Evolutionary conservation across 2,113 vertebrate genomes (phyloP).

Genomic region (Emydocephalus ijimae): DNA sequence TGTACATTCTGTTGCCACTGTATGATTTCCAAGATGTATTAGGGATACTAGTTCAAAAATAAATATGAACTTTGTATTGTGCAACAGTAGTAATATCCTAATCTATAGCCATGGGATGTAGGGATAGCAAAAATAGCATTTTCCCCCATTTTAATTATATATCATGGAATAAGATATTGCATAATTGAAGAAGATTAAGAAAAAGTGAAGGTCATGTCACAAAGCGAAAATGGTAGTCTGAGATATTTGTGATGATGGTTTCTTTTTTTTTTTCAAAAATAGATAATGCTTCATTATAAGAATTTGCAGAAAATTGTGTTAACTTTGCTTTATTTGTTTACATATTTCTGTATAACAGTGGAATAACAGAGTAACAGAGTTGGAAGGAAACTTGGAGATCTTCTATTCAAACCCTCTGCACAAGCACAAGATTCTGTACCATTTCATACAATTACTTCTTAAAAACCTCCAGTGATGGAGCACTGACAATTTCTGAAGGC

Average conservation of each 20-base stretch:
- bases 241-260: neutral
- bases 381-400: neutral
- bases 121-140: neutral
- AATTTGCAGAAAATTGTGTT: neutral
- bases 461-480: neutral
- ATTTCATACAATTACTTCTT: neutral
- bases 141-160: neutral
- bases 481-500: neutral
- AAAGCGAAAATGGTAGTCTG: neutral
- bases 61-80: neutral
- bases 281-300: neutral
- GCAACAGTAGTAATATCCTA: neutral
- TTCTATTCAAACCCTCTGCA: neutral
- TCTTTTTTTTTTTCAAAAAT: neutral
- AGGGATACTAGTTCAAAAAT: neutral
- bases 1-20: neutral
- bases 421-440: neutral
- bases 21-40: neutral
- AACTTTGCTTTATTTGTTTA: neutral
- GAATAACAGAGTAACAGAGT: neutral
- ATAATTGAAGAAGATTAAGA: neutral
- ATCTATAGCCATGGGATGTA: neutral
- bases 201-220: neutral
- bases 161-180: neutral
- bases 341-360: neutral